A percentile compares a stretch with the other conserved stretches of the same genome.
phyloP scores from a whole-genome alignment of 1,140 invertebrate genomes.

The Penaeus chinensis region DNA sequence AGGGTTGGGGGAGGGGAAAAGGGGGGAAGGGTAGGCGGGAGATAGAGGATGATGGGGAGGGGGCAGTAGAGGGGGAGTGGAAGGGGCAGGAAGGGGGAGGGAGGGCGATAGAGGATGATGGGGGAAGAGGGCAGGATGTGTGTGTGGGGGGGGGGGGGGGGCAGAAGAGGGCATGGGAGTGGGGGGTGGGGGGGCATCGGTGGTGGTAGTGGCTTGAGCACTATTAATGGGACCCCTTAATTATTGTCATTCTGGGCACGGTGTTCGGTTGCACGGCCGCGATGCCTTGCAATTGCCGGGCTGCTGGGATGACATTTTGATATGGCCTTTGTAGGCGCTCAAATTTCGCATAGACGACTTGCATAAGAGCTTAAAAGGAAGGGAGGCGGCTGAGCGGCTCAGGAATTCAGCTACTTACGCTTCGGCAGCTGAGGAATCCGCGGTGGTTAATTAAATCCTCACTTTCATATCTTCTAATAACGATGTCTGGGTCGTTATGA shows the following conservation, averaged over 20 bases:
- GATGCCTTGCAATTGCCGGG: constrained; percentile 6
- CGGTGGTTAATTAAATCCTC: too few species aligned
- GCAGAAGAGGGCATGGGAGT: neutral
- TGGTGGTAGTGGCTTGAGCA: constrained; percentile 2
- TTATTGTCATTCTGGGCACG: constrained; percentile 31
- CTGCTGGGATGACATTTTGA: constrained; percentile 31
- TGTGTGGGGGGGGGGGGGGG: neutral
- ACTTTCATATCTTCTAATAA: too few species aligned
- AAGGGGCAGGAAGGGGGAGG: neutral
- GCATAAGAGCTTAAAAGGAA: neutral
- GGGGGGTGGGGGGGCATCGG: neutral
- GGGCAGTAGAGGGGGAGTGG: neutral
- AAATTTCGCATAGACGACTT: constrained; percentile 38
- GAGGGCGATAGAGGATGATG: neutral
- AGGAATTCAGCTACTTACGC: neutral
- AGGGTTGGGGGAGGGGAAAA: too few species aligned
- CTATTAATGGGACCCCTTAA: constrained; percentile 46
- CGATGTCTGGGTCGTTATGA: too few species aligned
- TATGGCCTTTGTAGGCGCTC: constrained; percentile 41
- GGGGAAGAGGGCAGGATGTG: neutral
- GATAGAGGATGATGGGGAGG: neutral
- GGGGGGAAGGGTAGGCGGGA: neutral
- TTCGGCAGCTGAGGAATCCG: too few species aligned
- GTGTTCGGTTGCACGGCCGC: constrained; percentile 29
- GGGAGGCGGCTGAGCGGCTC: neutral